These are phyloP conservation scores for Zaprionus lineosus DNA, from an alignment of 2,888 invertebrate species.

Conservation along the genomic window DNA sequence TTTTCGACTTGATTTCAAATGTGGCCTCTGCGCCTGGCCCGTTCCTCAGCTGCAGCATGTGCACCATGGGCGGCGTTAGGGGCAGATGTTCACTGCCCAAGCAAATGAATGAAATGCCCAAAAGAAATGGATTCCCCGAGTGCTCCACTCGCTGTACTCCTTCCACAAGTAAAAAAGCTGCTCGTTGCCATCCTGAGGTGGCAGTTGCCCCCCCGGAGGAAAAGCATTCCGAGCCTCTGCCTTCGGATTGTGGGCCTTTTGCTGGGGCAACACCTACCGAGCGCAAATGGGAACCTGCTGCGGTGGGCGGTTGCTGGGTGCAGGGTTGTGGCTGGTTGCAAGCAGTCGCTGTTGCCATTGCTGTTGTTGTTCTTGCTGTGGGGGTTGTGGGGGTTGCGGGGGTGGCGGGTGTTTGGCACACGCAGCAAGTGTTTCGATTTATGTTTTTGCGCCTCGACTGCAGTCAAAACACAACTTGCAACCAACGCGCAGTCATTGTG, in stretches of 20 bases:
- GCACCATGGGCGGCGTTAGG: too few relatives aligned
- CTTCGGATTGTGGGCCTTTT: conserved; percentile 24
- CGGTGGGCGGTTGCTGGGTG: conserved; percentile 45
- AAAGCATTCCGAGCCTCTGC: background rate
- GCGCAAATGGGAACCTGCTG: conserved; percentile 62
- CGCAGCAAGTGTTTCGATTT: conserved; percentile 78
- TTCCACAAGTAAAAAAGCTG: too few relatives aligned
- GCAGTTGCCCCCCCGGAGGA: background rate
- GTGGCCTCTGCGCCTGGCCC: conserved; percentile 41
- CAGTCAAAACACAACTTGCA: conserved; percentile 52
- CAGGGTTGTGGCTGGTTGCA: background rate
- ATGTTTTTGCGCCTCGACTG: conserved; percentile 76
- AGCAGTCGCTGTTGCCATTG: too few relatives aligned
- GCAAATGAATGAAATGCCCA: too few relatives aligned
- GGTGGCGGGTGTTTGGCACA: conserved; percentile 20
- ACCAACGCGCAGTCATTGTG: conserved; percentile 18
- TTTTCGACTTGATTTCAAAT: conserved; percentile 76
- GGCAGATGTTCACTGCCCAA: too few relatives aligned
- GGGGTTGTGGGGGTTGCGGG: background rate
- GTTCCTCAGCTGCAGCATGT: background rate
- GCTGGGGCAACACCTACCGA: conserved; percentile 69
- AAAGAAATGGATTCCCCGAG: too few relatives aligned
- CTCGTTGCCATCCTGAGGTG: too few relatives aligned
- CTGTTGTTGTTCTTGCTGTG: conserved; percentile 15
- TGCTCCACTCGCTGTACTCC: too few relatives aligned